Conservation (phyloP, 1,140 invertebrate genomes). For the Mactra quadrangularis region DNA sequence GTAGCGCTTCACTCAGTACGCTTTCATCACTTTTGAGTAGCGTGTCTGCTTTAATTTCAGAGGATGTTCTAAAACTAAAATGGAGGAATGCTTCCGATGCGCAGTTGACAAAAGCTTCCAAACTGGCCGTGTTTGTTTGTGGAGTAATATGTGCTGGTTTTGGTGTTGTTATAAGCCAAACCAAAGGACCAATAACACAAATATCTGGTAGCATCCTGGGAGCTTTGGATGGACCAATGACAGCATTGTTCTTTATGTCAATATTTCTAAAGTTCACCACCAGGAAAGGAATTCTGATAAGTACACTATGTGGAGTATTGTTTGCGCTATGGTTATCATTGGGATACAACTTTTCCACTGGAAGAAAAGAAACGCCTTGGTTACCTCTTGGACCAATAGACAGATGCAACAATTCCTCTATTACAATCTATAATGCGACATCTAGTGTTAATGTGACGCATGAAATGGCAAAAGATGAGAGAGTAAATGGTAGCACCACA, state of each 20-base stretch:
- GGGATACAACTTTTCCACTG: conserved; percentile 29
- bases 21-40: conserved; percentile 35
- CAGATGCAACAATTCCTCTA: background rate
- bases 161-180: background rate
- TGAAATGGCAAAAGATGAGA: background rate
- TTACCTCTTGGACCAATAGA: conserved; percentile 35
- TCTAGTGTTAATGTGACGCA: background rate
- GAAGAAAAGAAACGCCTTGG: conserved; percentile 1
- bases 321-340: conserved; percentile 22
- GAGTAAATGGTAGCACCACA: background rate
- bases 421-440: background rate
- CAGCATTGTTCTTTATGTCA: conserved; percentile 34
- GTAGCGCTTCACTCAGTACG: conserved; percentile 42
- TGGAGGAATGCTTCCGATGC: background rate
- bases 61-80: conserved; percentile 4
- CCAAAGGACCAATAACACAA: conserved; percentile 24
- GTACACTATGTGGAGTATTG: background rate
- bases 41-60: conserved; percentile 27
- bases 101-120: conserved; percentile 7
- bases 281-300: background rate
- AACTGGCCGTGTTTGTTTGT: conserved; percentile 7
- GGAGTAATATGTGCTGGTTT: conserved; percentile 6
- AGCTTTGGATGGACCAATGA: conserved; percentile 13
- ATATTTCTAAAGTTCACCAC: conserved; percentile 41
- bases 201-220: conserved; percentile 10